These are phyloP conservation scores for Periophthalmus modestus DNA, from an alignment of 2,113 vertebrate genomes.

Conservation along the genomic window DNA sequence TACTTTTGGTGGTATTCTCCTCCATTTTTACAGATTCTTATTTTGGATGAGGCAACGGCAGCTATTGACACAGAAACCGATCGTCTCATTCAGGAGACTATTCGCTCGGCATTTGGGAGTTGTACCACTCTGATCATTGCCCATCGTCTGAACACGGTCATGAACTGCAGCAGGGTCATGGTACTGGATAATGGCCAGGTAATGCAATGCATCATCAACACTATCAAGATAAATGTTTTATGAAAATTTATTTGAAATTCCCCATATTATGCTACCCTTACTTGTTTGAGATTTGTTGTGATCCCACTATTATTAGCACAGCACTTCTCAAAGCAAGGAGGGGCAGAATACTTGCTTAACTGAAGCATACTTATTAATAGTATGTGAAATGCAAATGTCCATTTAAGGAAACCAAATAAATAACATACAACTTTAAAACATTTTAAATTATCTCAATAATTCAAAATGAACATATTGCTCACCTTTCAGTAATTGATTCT, in stretches of 20 bases:
- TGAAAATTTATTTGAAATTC: neutral
- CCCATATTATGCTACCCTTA: no score
- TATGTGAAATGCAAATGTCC: no score
- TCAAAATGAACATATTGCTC: neutral
- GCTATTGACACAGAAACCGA: conserved; percentile 95
- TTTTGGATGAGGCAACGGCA: conserved; percentile 95
- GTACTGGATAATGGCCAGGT: conserved; percentile 96
- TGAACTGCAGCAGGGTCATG: conserved; percentile 93
- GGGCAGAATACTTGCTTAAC: no score
- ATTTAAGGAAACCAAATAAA: no score
- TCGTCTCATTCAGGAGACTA: conserved; percentile 90
- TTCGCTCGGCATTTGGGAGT: conserved; percentile 85
- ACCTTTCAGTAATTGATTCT: conserved; percentile 27
- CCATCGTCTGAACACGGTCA: conserved; percentile 93
- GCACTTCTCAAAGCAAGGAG: no score
- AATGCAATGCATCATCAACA: conserved; percentile 24
- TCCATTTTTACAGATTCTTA: conserved; percentile 81
- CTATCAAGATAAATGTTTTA: conserved; percentile 20
- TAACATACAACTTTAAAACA: no score
- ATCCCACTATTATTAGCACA: no score
- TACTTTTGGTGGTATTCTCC: neutral
- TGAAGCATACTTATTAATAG: no score
- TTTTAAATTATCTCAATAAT: neutral
- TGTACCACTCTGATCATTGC: conserved; percentile 96
- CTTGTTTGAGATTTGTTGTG: no score